Conservation (phyloP, 2,113 vertebrate genomes). For the Puntigrus tetrazona region DNA sequence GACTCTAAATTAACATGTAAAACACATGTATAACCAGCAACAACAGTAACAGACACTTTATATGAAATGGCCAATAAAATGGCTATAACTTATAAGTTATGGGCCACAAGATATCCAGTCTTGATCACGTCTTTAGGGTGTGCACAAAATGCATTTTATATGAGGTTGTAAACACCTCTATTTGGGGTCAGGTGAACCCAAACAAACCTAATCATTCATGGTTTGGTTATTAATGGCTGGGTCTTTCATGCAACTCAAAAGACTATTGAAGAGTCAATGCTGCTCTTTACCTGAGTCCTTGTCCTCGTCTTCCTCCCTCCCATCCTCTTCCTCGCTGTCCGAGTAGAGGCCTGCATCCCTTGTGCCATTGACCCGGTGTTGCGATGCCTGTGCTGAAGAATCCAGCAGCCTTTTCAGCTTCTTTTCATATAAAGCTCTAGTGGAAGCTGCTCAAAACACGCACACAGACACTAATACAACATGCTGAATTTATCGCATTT, state of each 20-base stretch:
- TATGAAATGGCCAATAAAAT: background rate
- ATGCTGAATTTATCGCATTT: background rate
- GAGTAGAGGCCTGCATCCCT: constrained; percentile 60
- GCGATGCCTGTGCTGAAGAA: constrained; percentile 11
- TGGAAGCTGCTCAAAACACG: constrained; percentile 74
- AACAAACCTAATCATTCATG: background rate
- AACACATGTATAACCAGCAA: background rate
- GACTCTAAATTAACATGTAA: constrained; percentile 53
- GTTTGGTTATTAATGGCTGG: background rate
- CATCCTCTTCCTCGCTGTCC: constrained; percentile 69
- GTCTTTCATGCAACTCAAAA: background rate
- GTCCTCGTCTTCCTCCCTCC: constrained; percentile 55
- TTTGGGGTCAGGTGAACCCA: background rate
- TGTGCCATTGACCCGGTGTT: constrained; percentile 51
- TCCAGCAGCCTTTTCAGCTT: constrained; percentile 75
- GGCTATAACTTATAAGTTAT: background rate
- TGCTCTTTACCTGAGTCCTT: constrained; percentile 54
- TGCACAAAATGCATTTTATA: no score
- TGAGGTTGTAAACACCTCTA: background rate
- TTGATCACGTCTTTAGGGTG: no score
- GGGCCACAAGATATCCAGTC: background rate
- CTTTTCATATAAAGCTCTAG: constrained; percentile 80
- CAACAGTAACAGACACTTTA: background rate
- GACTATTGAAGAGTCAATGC: background rate
- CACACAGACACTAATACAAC: constrained; percentile 20